Evolutionary conservation across 2,888 invertebrate genomes (phyloP).

Genomic region (Smittia sp.): DNA sequence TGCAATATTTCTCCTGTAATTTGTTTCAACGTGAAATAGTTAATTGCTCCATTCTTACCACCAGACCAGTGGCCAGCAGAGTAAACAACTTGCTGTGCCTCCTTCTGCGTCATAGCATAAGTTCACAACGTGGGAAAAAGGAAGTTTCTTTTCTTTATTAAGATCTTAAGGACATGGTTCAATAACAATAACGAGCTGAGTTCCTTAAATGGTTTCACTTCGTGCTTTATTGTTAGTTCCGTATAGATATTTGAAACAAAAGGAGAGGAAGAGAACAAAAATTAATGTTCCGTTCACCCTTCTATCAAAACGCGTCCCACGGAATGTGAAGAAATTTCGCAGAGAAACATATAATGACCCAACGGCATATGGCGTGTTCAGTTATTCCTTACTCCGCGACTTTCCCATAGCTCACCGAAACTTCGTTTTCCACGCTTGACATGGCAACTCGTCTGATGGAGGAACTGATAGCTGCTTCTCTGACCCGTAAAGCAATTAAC

Average conservation of each 20-base stretch:
- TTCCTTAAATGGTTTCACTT: not conserved
- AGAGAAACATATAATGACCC: not conserved
- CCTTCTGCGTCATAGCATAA: too few relatives aligned
- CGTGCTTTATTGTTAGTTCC: not conserved
- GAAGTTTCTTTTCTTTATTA: too few relatives aligned
- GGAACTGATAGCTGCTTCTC: not conserved
- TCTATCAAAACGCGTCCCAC: not conserved
- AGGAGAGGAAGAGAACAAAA: not conserved
- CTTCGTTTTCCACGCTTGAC: not conserved
- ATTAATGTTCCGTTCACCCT: not conserved
- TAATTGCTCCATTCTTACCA: too few relatives aligned
- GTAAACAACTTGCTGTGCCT: too few relatives aligned
- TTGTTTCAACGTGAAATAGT: too few relatives aligned
- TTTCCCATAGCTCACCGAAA: conserved; percentile 26
- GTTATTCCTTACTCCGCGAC: not conserved
- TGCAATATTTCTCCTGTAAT: too few relatives aligned
- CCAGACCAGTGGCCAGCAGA: too few relatives aligned
- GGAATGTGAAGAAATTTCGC: not conserved
- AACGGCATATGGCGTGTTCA: not conserved
- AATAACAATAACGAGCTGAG: not conserved
- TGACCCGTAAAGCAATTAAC: not conserved
- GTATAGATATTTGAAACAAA: not conserved
- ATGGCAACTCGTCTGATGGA: not conserved
- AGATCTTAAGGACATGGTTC: not conserved
- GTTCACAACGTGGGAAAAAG: too few relatives aligned